Conservation (phyloP, 2,888 invertebrate genomes). For the Vannuccia rotundouncinata region DNA sequence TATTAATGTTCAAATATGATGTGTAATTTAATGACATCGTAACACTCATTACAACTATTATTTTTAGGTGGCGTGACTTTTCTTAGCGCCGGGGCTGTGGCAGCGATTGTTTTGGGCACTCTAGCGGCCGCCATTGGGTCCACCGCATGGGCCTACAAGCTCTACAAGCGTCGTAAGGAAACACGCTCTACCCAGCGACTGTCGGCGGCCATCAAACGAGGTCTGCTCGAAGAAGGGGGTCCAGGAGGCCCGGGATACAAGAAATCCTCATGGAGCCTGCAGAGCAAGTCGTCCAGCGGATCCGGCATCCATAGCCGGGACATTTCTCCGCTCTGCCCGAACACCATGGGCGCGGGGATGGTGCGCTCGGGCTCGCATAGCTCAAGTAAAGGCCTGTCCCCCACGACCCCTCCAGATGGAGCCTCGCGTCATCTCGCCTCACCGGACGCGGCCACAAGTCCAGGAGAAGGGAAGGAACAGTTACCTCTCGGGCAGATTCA, state of each 20-base stretch:
- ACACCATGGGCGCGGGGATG: neutral
- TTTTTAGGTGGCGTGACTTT: constrained; percentile 16
- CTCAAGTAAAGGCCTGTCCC: neutral
- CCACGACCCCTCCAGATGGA: neutral
- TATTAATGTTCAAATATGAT: too few species aligned
- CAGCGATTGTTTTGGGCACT: constrained; percentile 25
- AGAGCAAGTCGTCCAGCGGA: constrained; percentile 3
- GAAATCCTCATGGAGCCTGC: constrained; percentile 13
- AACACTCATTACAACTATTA: too few species aligned
- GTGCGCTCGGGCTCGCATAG: neutral
- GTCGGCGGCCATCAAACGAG: neutral
- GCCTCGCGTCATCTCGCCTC: constrained; percentile 28
- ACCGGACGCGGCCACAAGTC: neutral
- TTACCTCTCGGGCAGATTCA: constrained; percentile 4
- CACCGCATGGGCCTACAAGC: constrained; percentile 34
- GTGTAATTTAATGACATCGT: too few species aligned
- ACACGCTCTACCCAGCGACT: constrained; percentile 25
- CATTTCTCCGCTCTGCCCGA: constrained; percentile 10
- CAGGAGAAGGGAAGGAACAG: neutral
- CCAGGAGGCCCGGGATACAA: constrained; percentile 17
- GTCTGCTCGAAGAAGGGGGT: constrained; percentile 14
- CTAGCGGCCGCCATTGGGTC: constrained; percentile 28
- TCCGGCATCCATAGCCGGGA: neutral
- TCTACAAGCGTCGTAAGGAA: constrained; percentile 5
- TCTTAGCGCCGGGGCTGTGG: constrained; percentile 34